These are phyloP conservation scores for Harpegnathos saltator DNA, from an alignment of 1,140 invertebrate genomes.

Conservation along the genomic window DNA sequence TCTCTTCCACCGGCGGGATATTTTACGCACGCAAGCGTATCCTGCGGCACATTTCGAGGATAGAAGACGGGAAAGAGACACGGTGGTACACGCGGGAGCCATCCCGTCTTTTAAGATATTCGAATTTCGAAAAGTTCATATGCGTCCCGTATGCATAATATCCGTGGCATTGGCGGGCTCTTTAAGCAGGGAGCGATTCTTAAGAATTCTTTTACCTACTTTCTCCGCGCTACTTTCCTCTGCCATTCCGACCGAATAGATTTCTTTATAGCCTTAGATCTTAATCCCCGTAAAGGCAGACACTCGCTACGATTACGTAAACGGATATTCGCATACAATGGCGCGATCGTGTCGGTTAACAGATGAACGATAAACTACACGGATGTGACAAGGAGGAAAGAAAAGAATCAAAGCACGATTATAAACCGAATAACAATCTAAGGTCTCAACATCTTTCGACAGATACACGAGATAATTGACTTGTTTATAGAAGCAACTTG, in stretches of 20 bases:
- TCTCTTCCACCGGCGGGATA: not conserved
- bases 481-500: not conserved
- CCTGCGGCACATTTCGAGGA: conserved; percentile 15
- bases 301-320: too few relatives aligned
- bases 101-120: conserved; percentile 44
- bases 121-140: conserved; percentile 51
- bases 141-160: conserved; percentile 58
- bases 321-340: not conserved
- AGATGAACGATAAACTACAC: not conserved
- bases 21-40: conserved; percentile 32
- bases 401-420: too few relatives aligned
- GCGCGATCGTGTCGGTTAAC: too few relatives aligned
- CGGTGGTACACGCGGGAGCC: conserved; percentile 33
- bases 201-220: conserved; percentile 25
- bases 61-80: conserved; percentile 39
- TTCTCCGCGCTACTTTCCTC: not conserved
- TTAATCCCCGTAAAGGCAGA: not conserved
- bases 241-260: not conserved
- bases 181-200: conserved; percentile 3
- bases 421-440: not conserved
- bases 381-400: not conserved
- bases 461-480: not conserved
- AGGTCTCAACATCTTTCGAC: not conserved
- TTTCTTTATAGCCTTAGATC: not conserved
- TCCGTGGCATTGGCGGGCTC: not conserved